phyloP scores from a whole-genome alignment of 2,797 vertebrate species.

The Melanotaenia trifasciata region DNA sequence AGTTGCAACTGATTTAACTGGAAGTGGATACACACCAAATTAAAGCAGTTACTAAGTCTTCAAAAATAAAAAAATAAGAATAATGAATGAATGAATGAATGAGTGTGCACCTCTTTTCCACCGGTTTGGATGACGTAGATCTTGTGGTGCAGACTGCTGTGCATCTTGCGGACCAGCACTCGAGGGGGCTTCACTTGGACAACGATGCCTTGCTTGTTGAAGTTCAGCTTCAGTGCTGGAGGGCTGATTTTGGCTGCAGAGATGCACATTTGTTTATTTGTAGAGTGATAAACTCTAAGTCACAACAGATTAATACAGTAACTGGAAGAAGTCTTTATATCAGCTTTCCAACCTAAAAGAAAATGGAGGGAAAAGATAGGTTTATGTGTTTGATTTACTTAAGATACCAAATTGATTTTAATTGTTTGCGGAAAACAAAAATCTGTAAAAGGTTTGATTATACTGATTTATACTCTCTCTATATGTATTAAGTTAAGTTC shows the following conservation, averaged over 20 bases:
- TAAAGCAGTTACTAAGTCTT: too few relatives aligned
- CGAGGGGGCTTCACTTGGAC: slow-evolving; percentile 70
- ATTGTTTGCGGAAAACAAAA: too few relatives aligned
- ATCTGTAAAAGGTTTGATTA: too few relatives aligned
- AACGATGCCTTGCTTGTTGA: slow-evolving; percentile 63
- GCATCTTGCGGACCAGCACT: slow-evolving; percentile 67
- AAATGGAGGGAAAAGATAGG: background rate
- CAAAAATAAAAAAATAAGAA: too few relatives aligned
- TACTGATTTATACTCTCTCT: too few relatives aligned
- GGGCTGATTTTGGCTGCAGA: slow-evolving; percentile 78
- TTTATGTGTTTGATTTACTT: background rate
- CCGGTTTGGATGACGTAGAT: slow-evolving; percentile 69
- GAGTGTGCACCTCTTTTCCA: slow-evolving; percentile 71
- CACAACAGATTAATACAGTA: background rate
- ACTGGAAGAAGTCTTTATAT: background rate
- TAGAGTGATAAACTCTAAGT: background rate
- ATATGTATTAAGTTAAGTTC: too few relatives aligned
- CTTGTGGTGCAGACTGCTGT: slow-evolving; percentile 66
- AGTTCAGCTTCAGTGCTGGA: slow-evolving; percentile 69
- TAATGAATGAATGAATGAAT: background rate
- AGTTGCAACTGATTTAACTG: background rate
- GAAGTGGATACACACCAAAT: too few relatives aligned
- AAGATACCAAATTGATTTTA: background rate
- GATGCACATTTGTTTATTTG: background rate
- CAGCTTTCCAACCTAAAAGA: background rate